Conservation (phyloP, 2,888 invertebrate species). For the Hirtodrosophila confusa region DNA sequence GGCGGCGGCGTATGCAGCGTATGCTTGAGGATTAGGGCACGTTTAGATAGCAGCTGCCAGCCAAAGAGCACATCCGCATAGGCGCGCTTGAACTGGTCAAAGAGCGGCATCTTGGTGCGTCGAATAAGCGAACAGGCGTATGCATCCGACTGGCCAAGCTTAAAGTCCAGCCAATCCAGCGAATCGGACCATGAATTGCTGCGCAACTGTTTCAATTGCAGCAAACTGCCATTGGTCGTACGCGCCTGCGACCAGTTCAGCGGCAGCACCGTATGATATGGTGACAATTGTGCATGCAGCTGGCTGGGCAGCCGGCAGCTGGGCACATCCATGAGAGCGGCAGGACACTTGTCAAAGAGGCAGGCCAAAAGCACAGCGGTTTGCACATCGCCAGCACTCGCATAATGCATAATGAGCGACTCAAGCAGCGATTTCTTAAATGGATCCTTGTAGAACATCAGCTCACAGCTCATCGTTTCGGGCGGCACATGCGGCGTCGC, state of each 20-base stretch:
- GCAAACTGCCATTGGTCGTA: constrained; percentile 87
- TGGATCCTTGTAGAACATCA: constrained; percentile 91
- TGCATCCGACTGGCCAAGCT: constrained; percentile 62
- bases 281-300: constrained; percentile 86
- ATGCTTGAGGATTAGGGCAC: constrained; percentile 90
- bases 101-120: constrained; percentile 84
- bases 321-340: constrained; percentile 65
- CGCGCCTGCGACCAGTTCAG: constrained; percentile 85
- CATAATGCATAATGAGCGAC: constrained; percentile 92
- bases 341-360: constrained; percentile 90
- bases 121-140: constrained; percentile 80
- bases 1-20: constrained; percentile 85
- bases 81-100: constrained; percentile 92
- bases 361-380: constrained; percentile 97
- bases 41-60: constrained; percentile 92
- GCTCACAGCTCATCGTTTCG: constrained; percentile 85
- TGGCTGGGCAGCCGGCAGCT: constrained; percentile 57
- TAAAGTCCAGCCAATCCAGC: constrained; percentile 86
- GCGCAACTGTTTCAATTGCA: constrained; percentile 88
- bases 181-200: constrained; percentile 96
- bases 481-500: constrained; percentile 85
- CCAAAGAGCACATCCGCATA: constrained; percentile 95
- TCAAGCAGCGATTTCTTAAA: constrained; percentile 94
- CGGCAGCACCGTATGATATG: constrained; percentile 93
- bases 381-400: constrained; percentile 93